Evolutionary conservation across 2,888 invertebrate species (phyloP), one percentile per base, ranked within the genome.

Genomic region (Epicampocera succincta): DNA sequence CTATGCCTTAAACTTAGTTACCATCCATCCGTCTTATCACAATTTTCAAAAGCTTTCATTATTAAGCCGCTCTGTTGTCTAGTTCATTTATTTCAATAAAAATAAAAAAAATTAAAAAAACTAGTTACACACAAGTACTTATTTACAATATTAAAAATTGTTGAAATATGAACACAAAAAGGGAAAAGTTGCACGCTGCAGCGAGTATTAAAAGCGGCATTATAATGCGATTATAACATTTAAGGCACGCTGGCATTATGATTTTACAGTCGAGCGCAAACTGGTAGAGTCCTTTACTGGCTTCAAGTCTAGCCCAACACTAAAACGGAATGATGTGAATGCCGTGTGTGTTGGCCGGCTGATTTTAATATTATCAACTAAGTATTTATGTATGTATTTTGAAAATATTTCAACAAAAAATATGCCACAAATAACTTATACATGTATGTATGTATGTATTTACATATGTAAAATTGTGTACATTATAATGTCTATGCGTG

Each of bases 151-250:
- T 75, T 69, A 54, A 40, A 79, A 72, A 68, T 52, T 79, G 72
- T 73, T 79, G 72, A 79, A 79, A 72, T 69, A 38, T 63, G 33
- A 4, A 33, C 3, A 9, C 52, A 17, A 66, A 78, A 46, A 74
- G 6, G 48, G 58, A 71, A 56, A 48, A 42, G 25, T 50, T 52
- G 29, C 60, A 78, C 72, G 78, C 72, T 72, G 78, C 66, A 79
- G 66, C 60, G 66, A 74, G 77, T 82, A 78, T 71, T 74, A 42
- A 82, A 78, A 82, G 69, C 74, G 60, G 82, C 68, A 77, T 72
- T 78, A 78, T 82, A 82, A 82, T 82, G 74, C 78, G 82, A 78
- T 82, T 82, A 82, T 56, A 82, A 71, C 42, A 66, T 78, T n/a
- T 82, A 82, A 65, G 21, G 74, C 74, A 75, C 66, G 77, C 68